Percentiles rank a stretch among this genome's conserved stretches.
Conservation (phyloP, 2,797 vertebrate species). For the Pipistrellus pygmaeus region DNA sequence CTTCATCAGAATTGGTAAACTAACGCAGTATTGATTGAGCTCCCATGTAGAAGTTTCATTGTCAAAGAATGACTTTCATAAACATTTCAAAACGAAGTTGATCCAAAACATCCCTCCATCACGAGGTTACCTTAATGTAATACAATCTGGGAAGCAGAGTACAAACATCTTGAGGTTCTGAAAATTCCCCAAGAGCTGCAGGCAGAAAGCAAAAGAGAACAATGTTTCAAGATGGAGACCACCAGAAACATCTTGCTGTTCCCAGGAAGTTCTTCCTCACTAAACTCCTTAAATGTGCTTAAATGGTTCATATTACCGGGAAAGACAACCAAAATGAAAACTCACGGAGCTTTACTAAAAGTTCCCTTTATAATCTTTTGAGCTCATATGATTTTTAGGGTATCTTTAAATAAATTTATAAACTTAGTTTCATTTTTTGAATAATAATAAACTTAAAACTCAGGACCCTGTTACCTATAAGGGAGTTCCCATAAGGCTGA, state of each 20-base stretch:
- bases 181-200: neutral
- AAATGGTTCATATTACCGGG: neutral
- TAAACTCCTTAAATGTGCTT: neutral
- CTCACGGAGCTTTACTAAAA: neutral
- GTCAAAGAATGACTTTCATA: slow-evolving; percentile 53
- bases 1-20: neutral
- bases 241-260: neutral
- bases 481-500: no score
- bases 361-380: neutral
- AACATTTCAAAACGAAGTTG: slow-evolving; percentile 57
- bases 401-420: slow-evolving; percentile 12
- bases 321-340: neutral
- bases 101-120: neutral
- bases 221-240: neutral
- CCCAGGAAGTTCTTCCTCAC: neutral
- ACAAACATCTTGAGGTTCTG: neutral
- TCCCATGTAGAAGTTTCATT: neutral
- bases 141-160: slow-evolving; percentile 9
- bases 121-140: slow-evolving; percentile 39
- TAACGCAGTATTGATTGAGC: neutral
- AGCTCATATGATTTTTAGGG: neutral
- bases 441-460: slow-evolving; percentile 3
- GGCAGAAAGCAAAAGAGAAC: neutral
- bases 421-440: slow-evolving; percentile 2
- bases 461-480: neutral